Percentiles rank a stretch among this genome's conserved stretches.
Conservation (phyloP, 2,888 invertebrate genomes). For the Tricholauxania praeusta region DNA sequence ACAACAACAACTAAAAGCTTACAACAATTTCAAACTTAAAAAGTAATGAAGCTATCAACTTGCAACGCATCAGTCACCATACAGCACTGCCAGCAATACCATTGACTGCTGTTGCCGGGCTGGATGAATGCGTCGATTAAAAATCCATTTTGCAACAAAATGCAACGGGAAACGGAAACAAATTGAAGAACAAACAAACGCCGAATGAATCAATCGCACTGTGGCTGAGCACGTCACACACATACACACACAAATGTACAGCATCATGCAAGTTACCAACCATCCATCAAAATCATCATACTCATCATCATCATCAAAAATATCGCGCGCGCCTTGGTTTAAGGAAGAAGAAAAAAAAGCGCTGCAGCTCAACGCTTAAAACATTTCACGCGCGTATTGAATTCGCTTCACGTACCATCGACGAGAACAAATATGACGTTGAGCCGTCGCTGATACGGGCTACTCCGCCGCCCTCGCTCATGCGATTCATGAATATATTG, state of each 20-base stretch:
- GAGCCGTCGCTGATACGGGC: neutral
- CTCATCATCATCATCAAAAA: slow-evolving; percentile 7
- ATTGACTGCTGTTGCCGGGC: neutral
- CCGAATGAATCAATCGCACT: slow-evolving; percentile 19
- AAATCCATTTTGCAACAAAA: slow-evolving; percentile 15
- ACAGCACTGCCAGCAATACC: neutral
- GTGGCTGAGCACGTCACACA: neutral
- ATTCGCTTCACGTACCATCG: neutral
- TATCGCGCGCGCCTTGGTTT: neutral
- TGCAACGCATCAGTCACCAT: neutral
- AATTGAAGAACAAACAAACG: slow-evolving; percentile 18
- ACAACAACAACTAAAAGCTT: too few species aligned
- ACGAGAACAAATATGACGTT: neutral
- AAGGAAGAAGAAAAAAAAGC: neutral
- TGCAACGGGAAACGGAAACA: slow-evolving; percentile 10
- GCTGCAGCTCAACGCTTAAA: neutral
- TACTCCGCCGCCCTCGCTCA: neutral
- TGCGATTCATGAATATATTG: slow-evolving; percentile 27
- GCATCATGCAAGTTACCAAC: neutral
- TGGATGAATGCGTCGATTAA: slow-evolving; percentile 12
- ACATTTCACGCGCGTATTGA: neutral
- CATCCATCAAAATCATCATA: neutral
- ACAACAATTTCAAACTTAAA: too few species aligned
- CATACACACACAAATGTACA: slow-evolving; percentile 15
- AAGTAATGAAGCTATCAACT: neutral